These are phyloP conservation scores for Didymodactylos carnosus DNA, from an alignment of 2,888 invertebrate genomes.

Conservation along the genomic window DNA sequence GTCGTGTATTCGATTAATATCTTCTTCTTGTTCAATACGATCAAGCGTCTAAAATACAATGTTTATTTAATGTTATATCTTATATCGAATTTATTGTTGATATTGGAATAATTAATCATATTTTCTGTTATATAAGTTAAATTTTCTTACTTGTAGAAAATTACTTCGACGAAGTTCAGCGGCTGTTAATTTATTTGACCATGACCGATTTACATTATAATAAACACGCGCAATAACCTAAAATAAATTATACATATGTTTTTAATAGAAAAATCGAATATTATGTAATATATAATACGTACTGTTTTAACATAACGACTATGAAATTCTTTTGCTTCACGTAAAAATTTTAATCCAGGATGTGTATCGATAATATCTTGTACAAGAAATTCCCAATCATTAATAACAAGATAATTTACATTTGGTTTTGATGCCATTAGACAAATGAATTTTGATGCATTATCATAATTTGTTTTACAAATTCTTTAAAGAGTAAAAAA, in stretches of 20 bases:
- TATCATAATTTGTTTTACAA: not conserved
- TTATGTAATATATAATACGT: conserved; percentile 19
- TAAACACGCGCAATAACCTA: conserved; percentile 89
- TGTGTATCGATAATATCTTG: conserved; percentile 94
- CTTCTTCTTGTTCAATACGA: conserved; percentile 75
- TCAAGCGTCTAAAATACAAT: conserved; percentile 48
- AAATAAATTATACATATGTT: conserved; percentile 21
- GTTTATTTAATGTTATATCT: no score
- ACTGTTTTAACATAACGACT: conserved; percentile 94
- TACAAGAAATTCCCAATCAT: conserved; percentile 25
- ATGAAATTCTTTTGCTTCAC: conserved; percentile 94
- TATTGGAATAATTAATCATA: no score
- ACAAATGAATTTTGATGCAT: not conserved
- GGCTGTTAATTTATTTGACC: conserved; percentile 75
- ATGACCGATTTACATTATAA: conserved; percentile 84
- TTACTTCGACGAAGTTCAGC: conserved; percentile 74
- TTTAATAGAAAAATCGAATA: not conserved
- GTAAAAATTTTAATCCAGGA: conserved; percentile 84
- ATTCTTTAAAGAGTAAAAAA: not conserved
- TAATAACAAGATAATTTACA: not conserved
- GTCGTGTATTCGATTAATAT: conserved; percentile 65
- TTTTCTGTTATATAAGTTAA: no score
- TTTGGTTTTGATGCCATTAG: not conserved
- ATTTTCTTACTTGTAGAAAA: conserved; percentile 48
- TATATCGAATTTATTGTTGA: no score